These are phyloP conservation scores for Pseudomyrmex gracilis DNA, from an alignment of 1,140 invertebrate species.

Conservation along the genomic window DNA sequence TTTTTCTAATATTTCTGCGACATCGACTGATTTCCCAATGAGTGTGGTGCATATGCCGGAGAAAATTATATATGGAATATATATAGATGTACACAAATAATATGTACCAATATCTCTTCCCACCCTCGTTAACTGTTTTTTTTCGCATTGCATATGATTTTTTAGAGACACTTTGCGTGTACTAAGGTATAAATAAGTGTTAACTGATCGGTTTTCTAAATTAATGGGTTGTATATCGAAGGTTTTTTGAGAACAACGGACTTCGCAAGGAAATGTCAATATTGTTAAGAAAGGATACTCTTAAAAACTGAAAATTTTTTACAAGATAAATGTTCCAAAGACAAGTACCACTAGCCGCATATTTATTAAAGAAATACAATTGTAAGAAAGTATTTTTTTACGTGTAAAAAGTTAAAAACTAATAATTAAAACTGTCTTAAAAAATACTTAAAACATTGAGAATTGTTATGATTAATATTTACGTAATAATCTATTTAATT, in stretches of 20 bases:
- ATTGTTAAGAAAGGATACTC: background rate
- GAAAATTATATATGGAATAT: slow-evolving; percentile 7
- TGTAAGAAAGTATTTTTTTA: too few relatives aligned
- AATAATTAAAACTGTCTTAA: too few relatives aligned
- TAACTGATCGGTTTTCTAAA: slow-evolving; percentile 20
- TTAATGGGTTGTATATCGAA: slow-evolving; percentile 34
- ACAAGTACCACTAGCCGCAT: too few relatives aligned
- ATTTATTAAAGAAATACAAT: too few relatives aligned
- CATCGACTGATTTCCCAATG: slow-evolving; percentile 17
- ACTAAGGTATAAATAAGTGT: slow-evolving; percentile 4
- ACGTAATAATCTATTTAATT: too few relatives aligned
- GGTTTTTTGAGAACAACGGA: slow-evolving; percentile 9
- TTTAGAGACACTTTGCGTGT: background rate
- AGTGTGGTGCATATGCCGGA: slow-evolving; percentile 46
- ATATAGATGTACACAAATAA: too few relatives aligned
- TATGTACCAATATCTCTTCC: slow-evolving; percentile 22
- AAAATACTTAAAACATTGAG: too few relatives aligned
- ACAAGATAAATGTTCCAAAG: background rate
- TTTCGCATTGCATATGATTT: background rate
- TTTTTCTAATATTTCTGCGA: slow-evolving; percentile 29
- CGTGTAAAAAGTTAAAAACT: too few relatives aligned
- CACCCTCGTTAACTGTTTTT: too few relatives aligned
- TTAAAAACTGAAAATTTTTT: background rate
- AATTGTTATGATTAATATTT: too few relatives aligned
- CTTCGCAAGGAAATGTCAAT: background rate